phyloP scores from a whole-genome alignment of 2,797 vertebrate species.

The Typhlichthys eigenmanni region DNA sequence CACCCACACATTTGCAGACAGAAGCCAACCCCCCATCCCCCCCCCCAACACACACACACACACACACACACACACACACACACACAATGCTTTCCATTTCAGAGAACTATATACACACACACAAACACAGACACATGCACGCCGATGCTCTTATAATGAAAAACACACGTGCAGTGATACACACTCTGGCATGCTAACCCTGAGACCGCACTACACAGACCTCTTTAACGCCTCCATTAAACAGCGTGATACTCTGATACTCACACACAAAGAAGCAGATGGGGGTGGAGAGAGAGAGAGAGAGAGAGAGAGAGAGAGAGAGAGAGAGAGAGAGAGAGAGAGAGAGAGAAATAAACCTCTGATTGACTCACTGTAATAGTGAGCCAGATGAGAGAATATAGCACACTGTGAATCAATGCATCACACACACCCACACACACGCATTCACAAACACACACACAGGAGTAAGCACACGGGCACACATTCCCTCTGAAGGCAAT shows the following conservation, averaged over 20 bases:
- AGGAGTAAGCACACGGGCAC: neutral
- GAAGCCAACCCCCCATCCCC: neutral
- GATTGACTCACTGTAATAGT: slow-evolving; percentile 70
- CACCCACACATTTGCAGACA: neutral
- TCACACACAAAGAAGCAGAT: slow-evolving; percentile 29
- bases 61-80: slow-evolving; percentile 40
- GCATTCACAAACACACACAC: neutral
- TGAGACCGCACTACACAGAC: slow-evolving; percentile 53
- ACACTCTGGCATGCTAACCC: slow-evolving; percentile 42
- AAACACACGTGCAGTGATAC: slow-evolving; percentile 27
- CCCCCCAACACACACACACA: no score
- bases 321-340: slow-evolving; percentile 13
- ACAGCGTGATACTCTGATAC: slow-evolving; percentile 58
- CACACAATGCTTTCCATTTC: slow-evolving; percentile 16
- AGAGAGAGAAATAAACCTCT: slow-evolving; percentile 54
- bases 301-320: slow-evolving; percentile 1
- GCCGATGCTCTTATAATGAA: slow-evolving; percentile 16
- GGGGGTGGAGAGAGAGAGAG: slow-evolving; percentile 25
- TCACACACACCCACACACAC: slow-evolving; percentile 43
- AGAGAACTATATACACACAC: slow-evolving; percentile 34
- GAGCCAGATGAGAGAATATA: slow-evolving; percentile 75
- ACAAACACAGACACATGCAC: slow-evolving; percentile 18
- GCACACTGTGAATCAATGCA: slow-evolving; percentile 72
- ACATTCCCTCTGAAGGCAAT: neutral
- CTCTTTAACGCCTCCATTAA: slow-evolving; percentile 64